phyloP scores from a whole-genome alignment of 1,140 invertebrate species.

The Hestina assimilis region DNA sequence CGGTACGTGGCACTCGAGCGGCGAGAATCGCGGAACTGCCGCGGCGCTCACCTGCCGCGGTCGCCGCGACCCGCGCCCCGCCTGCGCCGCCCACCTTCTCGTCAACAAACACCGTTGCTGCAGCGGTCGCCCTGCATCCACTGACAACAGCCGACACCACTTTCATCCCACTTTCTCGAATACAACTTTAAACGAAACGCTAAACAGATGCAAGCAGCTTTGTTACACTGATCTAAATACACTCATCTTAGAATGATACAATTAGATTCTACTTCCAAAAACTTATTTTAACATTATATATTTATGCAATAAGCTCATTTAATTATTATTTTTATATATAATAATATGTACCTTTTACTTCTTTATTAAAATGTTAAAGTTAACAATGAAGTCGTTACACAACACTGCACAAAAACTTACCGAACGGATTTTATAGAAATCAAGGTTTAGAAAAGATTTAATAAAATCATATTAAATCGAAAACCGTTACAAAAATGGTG shows the following conservation, averaged over 20 bases:
- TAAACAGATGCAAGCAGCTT: not conserved
- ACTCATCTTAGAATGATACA: not conserved
- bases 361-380: no score
- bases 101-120: slow-evolving; percentile 71
- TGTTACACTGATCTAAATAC: not conserved
- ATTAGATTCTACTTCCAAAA: not conserved
- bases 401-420: no score
- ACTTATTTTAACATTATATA: no score
- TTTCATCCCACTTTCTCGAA: slow-evolving; percentile 59
- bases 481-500: no score
- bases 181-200: not conserved
- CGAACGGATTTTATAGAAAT: not conserved
- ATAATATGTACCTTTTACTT: no score
- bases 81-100: slow-evolving; percentile 58
- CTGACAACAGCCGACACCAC: slow-evolving; percentile 45
- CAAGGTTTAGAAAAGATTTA: not conserved
- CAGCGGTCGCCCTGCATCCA: slow-evolving; percentile 61
- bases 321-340: no score
- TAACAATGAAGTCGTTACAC: no score
- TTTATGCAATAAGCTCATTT: no score
- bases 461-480: no score
- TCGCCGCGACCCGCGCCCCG: slow-evolving; percentile 46
- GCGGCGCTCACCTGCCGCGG: slow-evolving; percentile 62
- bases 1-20: slow-evolving; percentile 48
- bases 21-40: slow-evolving; percentile 68